Evolutionary conservation across 2,888 invertebrate genomes (phyloP), one percentile per base, ranked within the genome.

Genomic region (Troides helena): DNA sequence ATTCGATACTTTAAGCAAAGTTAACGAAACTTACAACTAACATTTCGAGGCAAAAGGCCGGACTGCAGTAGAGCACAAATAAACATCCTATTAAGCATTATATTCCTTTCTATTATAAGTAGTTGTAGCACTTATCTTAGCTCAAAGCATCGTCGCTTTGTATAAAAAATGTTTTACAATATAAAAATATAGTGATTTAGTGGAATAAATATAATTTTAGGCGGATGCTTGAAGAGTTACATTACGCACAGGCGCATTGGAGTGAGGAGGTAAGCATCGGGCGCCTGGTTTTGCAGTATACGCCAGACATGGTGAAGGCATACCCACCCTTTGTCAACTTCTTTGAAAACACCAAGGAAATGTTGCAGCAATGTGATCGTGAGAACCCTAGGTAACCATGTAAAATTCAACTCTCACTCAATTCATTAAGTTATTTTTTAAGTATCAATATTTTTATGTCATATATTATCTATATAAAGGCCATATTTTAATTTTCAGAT

Each of bases 251-350:
- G 70, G 93, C 95, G 73, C 95, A 96, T 84, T 99, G 98, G 98
- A 95, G 95, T 73, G 99, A 99, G 84, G 97, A 98, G 81, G 94
- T 95, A 78, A 94, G 95, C 79, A 96, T 98, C 83, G 99, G 99
- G 10, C 95, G 97, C 82, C 95, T 99, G 77, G 96, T 99, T 85
- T 93, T 98, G 67, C 96, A 96, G 85, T 97, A 97, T 92, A 96
- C 97, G 67, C 96, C 96, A 68, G 98, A 97, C 81, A 94, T 99
- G 84, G 94, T 97, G 76, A 98, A 97, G 89, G 97, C 98, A 1
- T 99, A 99, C 93, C 99, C 99, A 73, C 98, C 99, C 25, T 99
- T 98, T 92, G 97, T 99, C 68, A 99, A 99, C 93, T 99, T 97
- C 93, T 99, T 99, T 88, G 99, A 99, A 89, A 97, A 98, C 87